phyloP scores from a whole-genome alignment of 1,140 invertebrate species.

The Cyclina sinensis region DNA sequence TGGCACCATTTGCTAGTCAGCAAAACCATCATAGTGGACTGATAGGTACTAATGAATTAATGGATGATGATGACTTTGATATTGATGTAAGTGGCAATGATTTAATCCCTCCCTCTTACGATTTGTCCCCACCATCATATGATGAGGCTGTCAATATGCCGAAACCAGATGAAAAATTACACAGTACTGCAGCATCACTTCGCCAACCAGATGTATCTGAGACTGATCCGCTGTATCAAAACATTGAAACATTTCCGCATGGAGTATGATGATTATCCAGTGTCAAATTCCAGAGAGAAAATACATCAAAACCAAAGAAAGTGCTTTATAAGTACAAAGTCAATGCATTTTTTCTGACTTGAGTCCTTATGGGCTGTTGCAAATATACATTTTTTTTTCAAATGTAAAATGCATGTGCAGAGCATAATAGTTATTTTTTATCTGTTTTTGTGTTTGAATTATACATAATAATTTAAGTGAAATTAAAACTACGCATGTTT shows the following conservation, averaged over 20 bases:
- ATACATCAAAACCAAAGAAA: conserved; percentile 4
- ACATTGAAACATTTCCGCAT: conserved; percentile 36
- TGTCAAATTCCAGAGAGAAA: not conserved
- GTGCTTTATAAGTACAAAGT: not conserved
- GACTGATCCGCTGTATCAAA: conserved; percentile 61
- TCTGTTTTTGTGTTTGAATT: too few relatives aligned
- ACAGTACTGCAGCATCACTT: not conserved
- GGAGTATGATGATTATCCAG: not conserved
- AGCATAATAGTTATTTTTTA: too few relatives aligned
- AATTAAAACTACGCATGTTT: too few relatives aligned
- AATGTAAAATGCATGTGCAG: too few relatives aligned
- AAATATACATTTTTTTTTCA: too few relatives aligned
- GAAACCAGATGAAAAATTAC: conserved; percentile 35
- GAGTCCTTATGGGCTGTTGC: too few relatives aligned
- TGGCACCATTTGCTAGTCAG: not conserved
- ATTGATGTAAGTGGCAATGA: conserved; percentile 64
- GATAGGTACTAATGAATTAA: conserved; percentile 1
- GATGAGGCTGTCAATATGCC: conserved; percentile 65
- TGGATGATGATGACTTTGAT: conserved; percentile 54
- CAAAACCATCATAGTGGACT: not conserved
- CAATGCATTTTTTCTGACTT: not conserved
- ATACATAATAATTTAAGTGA: too few relatives aligned
- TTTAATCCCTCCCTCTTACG: conserved; percentile 65
- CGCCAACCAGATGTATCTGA: not conserved
- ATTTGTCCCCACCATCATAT: conserved; percentile 64